Conservation (phyloP, 2,888 invertebrate genomes). For the Pterostichus madidus region DNA sequence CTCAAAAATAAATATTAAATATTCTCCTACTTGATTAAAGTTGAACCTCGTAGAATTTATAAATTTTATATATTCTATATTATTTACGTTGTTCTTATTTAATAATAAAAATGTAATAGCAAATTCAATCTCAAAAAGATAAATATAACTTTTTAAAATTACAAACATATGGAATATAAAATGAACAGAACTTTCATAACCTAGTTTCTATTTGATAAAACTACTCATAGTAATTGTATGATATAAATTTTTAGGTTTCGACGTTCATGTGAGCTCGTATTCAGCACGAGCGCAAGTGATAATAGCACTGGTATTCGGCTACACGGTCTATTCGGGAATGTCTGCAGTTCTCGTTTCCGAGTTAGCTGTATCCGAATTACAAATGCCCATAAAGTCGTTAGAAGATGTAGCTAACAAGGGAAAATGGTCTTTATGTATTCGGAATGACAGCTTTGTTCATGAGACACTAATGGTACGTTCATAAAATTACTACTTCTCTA, state of each 20-base stretch:
- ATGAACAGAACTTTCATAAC: too few species aligned
- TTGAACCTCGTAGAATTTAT: too few species aligned
- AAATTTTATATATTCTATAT: too few species aligned
- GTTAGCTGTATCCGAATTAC: conserved; percentile 74
- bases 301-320: conserved; percentile 73
- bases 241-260: conserved; percentile 71
- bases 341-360: conserved; percentile 76
- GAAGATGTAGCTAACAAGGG: conserved; percentile 73
- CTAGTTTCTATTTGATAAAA: not conserved
- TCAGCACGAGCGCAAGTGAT: conserved; percentile 73
- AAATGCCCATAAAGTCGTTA: conserved; percentile 74
- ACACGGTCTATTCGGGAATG: conserved; percentile 73
- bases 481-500: conserved; percentile 10
- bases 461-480: conserved; percentile 73
- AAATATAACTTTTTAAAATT: too few species aligned
- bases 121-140: too few species aligned
- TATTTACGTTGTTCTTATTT: too few species aligned
- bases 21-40: not conserved
- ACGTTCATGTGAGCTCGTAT: conserved; percentile 72
- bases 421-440: conserved; percentile 76
- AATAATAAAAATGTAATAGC: too few species aligned
- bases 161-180: too few species aligned
- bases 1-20: conserved; percentile 9
- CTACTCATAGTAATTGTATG: conserved; percentile 4
- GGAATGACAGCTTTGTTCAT: conserved; percentile 76